These are phyloP conservation scores for Idaea aversata DNA, from an alignment of 2,888 invertebrate genomes.

Conservation along the genomic window DNA sequence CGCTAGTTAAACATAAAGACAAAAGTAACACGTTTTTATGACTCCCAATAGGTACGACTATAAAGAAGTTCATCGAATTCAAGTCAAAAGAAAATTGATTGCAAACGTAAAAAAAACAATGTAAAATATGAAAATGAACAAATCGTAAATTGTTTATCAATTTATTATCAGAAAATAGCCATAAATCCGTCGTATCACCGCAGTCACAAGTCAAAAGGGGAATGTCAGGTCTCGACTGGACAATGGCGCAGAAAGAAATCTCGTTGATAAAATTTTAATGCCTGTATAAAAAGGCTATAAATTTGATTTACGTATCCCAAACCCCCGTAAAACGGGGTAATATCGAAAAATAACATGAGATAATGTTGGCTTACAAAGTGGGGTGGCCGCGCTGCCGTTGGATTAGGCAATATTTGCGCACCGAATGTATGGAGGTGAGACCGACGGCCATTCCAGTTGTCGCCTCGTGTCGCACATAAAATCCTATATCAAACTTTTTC, in stretches of 20 bases:
- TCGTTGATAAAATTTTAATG: constrained; percentile 78
- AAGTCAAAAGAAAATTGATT: background rate
- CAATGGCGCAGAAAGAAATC: constrained; percentile 72
- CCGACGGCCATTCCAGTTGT: constrained; percentile 15
- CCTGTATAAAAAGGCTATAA: constrained; percentile 78
- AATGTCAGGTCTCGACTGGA: constrained; percentile 59
- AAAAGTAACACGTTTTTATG: too few relatives aligned
- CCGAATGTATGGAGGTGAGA: constrained; percentile 32
- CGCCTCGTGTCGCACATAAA: constrained; percentile 17
- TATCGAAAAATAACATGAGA: constrained; percentile 77
- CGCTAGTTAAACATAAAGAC: too few relatives aligned
- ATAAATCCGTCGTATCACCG: constrained; percentile 37
- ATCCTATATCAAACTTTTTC: constrained; percentile 21
- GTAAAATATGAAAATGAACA: background rate
- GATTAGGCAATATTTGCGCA: constrained; percentile 61
- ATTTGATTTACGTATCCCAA: constrained; percentile 76
- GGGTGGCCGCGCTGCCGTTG: constrained; percentile 46
- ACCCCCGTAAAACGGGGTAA: constrained; percentile 72
- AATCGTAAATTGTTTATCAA: constrained; percentile 3
- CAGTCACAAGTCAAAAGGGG: constrained; percentile 52
- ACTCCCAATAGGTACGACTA: too few relatives aligned
- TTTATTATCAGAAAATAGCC: constrained; percentile 16
- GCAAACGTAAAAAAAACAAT: constrained; percentile 8
- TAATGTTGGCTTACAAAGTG: constrained; percentile 72
- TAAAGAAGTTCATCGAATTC: too few relatives aligned